Evolutionary conservation across 2,888 invertebrate species (phyloP).

Genomic region (Nymphalis c-album): DNA sequence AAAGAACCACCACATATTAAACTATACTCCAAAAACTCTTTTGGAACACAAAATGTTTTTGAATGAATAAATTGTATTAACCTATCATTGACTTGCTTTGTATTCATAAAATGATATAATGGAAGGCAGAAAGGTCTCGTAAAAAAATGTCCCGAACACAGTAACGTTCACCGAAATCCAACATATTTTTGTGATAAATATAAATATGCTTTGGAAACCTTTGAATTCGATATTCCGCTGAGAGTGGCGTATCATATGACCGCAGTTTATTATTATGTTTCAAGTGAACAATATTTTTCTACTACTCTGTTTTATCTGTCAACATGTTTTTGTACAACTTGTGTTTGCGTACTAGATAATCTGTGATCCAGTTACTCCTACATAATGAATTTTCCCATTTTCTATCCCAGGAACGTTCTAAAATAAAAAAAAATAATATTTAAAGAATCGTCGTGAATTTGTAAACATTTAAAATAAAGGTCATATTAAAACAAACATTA

Average conservation of each 20-base stretch:
- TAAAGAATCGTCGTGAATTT: no score
- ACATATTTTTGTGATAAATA: slow-evolving; percentile 15
- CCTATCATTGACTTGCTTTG: slow-evolving; percentile 5
- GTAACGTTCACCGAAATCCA: not conserved
- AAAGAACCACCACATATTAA: no score
- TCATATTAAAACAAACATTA: no score
- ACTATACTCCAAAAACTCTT: not conserved
- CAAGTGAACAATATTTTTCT: not conserved
- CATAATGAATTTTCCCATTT: no score
- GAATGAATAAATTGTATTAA: slow-evolving; percentile 1
- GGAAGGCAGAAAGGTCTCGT: slow-evolving; percentile 8
- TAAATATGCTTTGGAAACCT: slow-evolving; percentile 13
- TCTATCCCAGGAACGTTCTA: no score
- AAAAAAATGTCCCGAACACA: slow-evolving; percentile 12
- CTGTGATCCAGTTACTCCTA: no score
- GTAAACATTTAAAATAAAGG: no score
- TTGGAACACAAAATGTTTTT: not conserved
- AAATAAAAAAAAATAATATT: no score
- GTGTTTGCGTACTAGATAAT: no score
- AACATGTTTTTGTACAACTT: no score
- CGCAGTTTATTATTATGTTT: not conserved
- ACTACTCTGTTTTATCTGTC: no score
- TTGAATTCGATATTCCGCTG: slow-evolving; percentile 9
- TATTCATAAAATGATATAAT: slow-evolving; percentile 20
- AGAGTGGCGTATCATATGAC: not conserved